Evolutionary conservation across 2,113 vertebrate species (phyloP), one percentile per base, ranked within the genome.

Genomic region (Pseudonaja textilis): DNA sequence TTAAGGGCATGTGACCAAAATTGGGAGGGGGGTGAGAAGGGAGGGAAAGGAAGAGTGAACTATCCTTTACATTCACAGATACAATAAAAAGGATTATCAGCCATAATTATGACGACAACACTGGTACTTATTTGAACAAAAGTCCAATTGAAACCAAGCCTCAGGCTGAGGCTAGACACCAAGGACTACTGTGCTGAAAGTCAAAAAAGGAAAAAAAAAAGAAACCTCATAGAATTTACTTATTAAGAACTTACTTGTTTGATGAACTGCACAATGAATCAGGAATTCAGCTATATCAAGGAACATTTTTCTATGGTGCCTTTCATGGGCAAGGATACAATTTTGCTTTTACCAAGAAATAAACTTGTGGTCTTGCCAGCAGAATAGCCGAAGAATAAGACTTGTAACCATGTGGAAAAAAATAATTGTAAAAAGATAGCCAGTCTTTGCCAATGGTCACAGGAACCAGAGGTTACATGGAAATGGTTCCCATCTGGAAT

Each of bases 51-150:
- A 86, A 90, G 56, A 86, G 50, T 22, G 20, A 81, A 39, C 45
- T 57, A 90, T 96, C 95, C 96, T 96, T 93, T 93, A 42, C 94
- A 97, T 95, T 94, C 95, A 95, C 95, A 96, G 97, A 96, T 95
- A 96, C 96, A 96, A 93, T 93, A 29, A 94, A 92, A 55, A 93
- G 54, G 96, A 95, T 96, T 96, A 96, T 94, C 97, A 97, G 93
- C 93, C 93, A 88, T 90, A 93, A 94, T 23, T 93, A 97, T 97
- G 92, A 93, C 39, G 85, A 91, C 86, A 95, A 89, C 64, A 96
- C 96, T 93, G 93, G 95, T 97, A 97, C 97, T 98, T 97, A 97
- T 97, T 96, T 96, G 97, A 98, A 98, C 98, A 98, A 90, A 97
- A 95, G 95, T 95, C 95, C 94, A 93, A 96, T 93, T 93, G 96